phyloP scores from a whole-genome alignment of 2,797 vertebrate genomes.

The Notoglanidium macrostoma region DNA sequence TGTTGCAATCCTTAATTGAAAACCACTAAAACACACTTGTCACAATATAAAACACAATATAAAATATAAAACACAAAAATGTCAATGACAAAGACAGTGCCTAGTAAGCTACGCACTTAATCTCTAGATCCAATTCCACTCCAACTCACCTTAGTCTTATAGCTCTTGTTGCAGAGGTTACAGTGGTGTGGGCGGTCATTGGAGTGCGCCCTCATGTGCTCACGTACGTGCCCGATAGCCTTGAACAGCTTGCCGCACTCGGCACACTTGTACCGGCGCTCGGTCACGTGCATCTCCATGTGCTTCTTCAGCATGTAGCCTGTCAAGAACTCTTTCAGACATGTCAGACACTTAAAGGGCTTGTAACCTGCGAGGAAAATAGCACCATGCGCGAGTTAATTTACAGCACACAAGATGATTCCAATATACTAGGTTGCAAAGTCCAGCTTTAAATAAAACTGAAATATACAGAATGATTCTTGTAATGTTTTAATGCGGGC shows the following conservation, averaged over 20 bases:
- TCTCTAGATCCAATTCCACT: background rate
- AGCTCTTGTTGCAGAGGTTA: constrained; percentile 87
- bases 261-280: constrained; percentile 93
- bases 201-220: constrained; percentile 93
- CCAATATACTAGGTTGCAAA: background rate
- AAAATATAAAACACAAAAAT: background rate
- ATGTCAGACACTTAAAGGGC: constrained; percentile 86
- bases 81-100: background rate
- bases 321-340: constrained; percentile 93
- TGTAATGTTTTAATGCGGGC: background rate
- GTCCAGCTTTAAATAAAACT: background rate
- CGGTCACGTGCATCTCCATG: constrained; percentile 88
- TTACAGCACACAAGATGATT: background rate
- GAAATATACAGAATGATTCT: too few relatives aligned
- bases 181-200: constrained; percentile 92
- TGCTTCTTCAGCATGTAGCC: constrained; percentile 96
- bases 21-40: background rate
- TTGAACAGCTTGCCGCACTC: constrained; percentile 98
- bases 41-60: too few relatives aligned
- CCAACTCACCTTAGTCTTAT: constrained; percentile 91
- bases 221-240: constrained; percentile 93
- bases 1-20: background rate
- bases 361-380: constrained; percentile 79
- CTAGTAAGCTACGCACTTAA: background rate
- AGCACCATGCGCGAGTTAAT: background rate